Percentiles rank a stretch among this genome's conserved stretches.
phyloP scores from a whole-genome alignment of 2,797 vertebrate species.

The Megaceryle alcyon region DNA sequence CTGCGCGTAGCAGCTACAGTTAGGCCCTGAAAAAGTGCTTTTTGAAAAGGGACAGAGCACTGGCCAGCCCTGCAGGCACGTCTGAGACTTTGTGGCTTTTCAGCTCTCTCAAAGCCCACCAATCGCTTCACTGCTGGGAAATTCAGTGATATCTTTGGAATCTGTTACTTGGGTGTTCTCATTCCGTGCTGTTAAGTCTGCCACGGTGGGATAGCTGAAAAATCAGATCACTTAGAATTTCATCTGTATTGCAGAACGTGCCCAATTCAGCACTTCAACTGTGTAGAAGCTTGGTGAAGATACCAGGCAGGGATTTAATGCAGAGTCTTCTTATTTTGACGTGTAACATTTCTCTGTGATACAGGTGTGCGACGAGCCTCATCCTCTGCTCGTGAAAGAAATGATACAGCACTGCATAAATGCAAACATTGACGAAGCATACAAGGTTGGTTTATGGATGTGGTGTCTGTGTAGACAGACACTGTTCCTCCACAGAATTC shows the following conservation, averaged over 20 bases:
- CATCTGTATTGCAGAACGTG: neutral
- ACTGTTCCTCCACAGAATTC: neutral
- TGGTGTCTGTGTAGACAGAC: neutral
- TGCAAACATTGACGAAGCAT: constrained; percentile 89
- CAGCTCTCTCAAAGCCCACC: neutral
- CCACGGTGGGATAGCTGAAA: neutral
- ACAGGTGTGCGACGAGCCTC: constrained; percentile 96
- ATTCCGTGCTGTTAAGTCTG: neutral
- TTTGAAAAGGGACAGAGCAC: neutral
- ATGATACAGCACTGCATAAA: constrained; percentile 93
- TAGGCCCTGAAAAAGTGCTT: neutral
- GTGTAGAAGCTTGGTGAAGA: neutral
- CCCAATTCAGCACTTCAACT: neutral
- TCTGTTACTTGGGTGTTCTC: neutral
- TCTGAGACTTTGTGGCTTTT: neutral
- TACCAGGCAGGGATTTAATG: neutral
- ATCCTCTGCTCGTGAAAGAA: constrained; percentile 94
- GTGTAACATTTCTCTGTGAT: neutral
- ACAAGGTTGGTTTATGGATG: constrained; percentile 80
- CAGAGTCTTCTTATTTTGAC: neutral
- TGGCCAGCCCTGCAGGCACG: neutral
- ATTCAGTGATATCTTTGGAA: neutral
- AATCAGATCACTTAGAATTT: neutral
- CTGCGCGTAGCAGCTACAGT: neutral
- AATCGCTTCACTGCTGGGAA: neutral